phyloP scores from a whole-genome alignment of 2,113 vertebrate genomes.

The Brevimyrus niger region DNA sequence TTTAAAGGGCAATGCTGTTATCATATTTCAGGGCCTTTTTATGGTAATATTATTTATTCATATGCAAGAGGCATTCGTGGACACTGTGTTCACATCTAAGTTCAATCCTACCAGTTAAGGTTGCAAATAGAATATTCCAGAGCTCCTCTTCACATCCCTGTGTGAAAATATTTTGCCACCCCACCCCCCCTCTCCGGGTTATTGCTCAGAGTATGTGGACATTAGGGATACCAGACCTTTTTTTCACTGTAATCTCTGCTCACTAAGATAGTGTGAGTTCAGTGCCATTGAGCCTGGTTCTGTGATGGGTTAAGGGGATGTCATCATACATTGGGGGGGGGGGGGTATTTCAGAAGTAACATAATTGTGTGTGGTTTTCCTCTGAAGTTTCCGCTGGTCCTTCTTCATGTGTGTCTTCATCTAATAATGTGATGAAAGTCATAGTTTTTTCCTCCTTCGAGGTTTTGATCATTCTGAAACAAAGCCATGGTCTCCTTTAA shows the following conservation, averaged over 20 bases:
- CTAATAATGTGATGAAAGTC: neutral
- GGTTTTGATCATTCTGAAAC: neutral
- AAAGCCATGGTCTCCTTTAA: neutral
- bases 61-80: constrained; percentile 4
- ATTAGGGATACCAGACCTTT: neutral
- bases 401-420: neutral
- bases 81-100: neutral
- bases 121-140: neutral
- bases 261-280: neutral
- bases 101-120: neutral
- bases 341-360: neutral
- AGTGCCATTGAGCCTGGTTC: neutral
- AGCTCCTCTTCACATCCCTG: neutral
- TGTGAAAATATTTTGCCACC: neutral
- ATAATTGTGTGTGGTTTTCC: neutral
- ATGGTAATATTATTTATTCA: constrained; percentile 16
- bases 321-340: neutral
- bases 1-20: neutral
- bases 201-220: neutral
- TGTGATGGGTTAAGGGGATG: neutral
- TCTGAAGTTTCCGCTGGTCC: neutral
- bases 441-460: neutral
- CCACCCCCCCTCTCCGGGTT: neutral
- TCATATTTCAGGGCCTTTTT: neutral
- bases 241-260: constrained; percentile 1